Base-by-base conservation (phyloP, 2,113 vertebrate genomes). In the Charina bottae region DNA sequence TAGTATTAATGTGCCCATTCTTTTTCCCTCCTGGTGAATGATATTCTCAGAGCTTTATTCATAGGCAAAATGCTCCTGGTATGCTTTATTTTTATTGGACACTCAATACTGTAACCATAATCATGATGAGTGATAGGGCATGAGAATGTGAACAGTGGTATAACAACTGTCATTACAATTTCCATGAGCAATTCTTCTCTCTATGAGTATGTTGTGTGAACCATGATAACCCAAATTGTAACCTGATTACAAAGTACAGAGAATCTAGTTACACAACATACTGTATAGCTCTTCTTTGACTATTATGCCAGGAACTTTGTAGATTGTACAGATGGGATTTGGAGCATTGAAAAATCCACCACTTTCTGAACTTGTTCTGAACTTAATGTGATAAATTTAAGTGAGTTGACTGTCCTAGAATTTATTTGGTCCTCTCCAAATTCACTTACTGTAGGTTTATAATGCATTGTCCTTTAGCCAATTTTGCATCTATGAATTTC, bases 41-140 rank as follows among this genome's bases (percentile, higher is more conserved):
- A 92, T 88, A 24, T 60, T 89, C 49, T 0, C 88, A 91, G 60
- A 23, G 93, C 42, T 91, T 93, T 56, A 87, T 91, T 59, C 37
- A 15, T 23, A 68, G 89, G 90, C 89, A 89, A 49, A 19, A 33
- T 4, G 56, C 13, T 19, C 9, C 59, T 85, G 24, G 28, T 78
- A 33, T 58, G 83, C 19, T 88, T 95, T 94, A 28, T 83, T 94
- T 96, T 91, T 56, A 89, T 58, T 46, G 86, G 85, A 28, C 87
- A 46, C 72, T 24, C 54, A 46, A 89, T 60, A 85, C 87, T 56
- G 56, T 54, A 90, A 24, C 86, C 91, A 91, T 58, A 12, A 78
- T 78, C 93, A 85, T 94, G 89, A 85, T 89, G 54, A 94, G 87
- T 89, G 83, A 93, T 93, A 60, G 93, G 83, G 90, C 92, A 91